These are phyloP conservation scores for Ardeotis arabs DNA, from an alignment of 2,113 vertebrate species.

Conservation along the genomic window DNA sequence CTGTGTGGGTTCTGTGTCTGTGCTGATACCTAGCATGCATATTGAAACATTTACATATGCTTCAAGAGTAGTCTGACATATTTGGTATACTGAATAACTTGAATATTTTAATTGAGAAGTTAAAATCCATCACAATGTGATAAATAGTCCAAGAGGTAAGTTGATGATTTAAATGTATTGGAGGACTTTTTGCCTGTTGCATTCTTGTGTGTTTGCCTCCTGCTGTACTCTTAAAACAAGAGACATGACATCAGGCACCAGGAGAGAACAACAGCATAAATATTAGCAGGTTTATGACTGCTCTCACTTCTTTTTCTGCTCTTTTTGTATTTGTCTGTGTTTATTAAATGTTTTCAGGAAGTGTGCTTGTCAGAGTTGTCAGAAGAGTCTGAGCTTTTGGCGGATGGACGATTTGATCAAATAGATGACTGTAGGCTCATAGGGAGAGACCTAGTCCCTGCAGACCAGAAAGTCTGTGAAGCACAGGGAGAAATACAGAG, in stretches of 20 bases:
- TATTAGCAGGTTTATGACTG: neutral
- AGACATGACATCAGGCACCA: neutral
- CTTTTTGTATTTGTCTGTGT: neutral
- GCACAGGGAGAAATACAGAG: neutral
- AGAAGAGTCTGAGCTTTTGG: neutral
- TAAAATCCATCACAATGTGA: conserved; percentile 5
- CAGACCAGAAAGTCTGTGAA: neutral
- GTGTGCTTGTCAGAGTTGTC: neutral
- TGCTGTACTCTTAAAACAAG: neutral
- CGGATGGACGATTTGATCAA: neutral
- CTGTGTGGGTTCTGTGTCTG: neutral
- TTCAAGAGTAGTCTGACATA: neutral
- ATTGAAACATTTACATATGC: neutral
- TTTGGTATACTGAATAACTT: conserved; percentile 7
- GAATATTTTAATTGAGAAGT: neutral
- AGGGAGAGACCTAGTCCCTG: fast-evolving
- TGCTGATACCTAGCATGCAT: neutral
- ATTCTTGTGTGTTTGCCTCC: neutral
- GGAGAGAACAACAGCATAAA: neutral
- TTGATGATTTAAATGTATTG: conserved; percentile 47
- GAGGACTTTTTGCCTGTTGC: conserved; percentile 10
- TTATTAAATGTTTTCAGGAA: neutral
- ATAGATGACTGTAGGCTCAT: neutral
- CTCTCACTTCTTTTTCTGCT: neutral
- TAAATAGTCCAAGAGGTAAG: neutral